Evolutionary conservation across 2,797 vertebrate genomes (phyloP), one percentile per base, ranked within the genome.

Genomic region (Martes flavigula): DNA sequence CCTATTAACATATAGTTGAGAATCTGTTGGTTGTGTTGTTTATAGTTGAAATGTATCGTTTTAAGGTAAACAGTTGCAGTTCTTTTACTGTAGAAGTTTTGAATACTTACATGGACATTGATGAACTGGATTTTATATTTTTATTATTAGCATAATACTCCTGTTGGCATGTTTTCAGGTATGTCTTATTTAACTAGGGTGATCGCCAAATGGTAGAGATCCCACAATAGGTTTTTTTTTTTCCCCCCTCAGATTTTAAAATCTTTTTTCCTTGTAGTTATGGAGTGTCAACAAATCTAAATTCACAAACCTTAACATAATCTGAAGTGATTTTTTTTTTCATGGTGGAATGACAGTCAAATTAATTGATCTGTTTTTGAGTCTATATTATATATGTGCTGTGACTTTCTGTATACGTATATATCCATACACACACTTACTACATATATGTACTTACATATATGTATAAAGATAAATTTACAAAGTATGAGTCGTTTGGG

Each of bases 91-190:
- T 17, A 58, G 23, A 92, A 12, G 2, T 78, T 60, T n/a, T 82
- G 15, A 66, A 21, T n/a, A 75, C 7, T 43, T 40, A 56, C 1
- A 87, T 79, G 64, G 30, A 51, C 15, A 43, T n/a, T 51, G 18
- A 83, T 89, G 25, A 84, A 88, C 77, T 86, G 11, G 15, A 79
- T 43, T 90, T 86, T 93, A 3, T 43, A 38, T 92, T 81, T 97
- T 90, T 70, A 72, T 70, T 96, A 14, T 79, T 51, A 81, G 77
- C 81, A 86, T 4, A 81, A 82, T 43, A 51, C 0, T 58, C 1
- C 14, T 46, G 35, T 30, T 82, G 40, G 91, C 1, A 60, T 84
- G 72, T 46, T 62, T 87, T 79, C 6, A 75, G 9, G 48, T 88
- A 51, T 78, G 21, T 58, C 25, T 68, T 96, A 46, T 18, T 83